These are phyloP conservation scores for Ichneumoninae sp. DNA, from an alignment of 2,888 invertebrate genomes.

Conservation along the genomic window DNA sequence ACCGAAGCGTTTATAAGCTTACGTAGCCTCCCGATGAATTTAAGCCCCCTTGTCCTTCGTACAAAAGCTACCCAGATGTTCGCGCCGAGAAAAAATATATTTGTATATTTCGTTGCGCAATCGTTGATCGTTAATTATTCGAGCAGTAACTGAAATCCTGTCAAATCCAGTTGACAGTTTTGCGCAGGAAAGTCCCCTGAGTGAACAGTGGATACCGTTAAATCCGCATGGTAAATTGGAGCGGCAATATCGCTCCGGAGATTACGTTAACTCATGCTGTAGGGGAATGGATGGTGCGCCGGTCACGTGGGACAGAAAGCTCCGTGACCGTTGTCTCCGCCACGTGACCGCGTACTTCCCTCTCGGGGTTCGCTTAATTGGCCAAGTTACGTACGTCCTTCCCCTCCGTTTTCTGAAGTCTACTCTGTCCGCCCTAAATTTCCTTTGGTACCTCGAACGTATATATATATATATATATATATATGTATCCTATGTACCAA, in stretches of 20 bases:
- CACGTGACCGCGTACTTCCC: constrained; percentile 14
- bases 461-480: no score
- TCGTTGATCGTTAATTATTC: constrained; percentile 37
- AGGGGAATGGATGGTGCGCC: neutral
- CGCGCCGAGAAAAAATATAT: neutral
- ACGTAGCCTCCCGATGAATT: no score
- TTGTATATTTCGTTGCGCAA: constrained; percentile 21
- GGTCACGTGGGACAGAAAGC: constrained; percentile 31
- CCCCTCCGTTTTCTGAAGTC: neutral
- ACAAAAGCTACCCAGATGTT: no score
- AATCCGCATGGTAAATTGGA: neutral
- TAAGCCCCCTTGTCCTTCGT: no score
- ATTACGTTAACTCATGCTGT: constrained; percentile 10
- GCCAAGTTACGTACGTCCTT: neutral
- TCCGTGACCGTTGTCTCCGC: constrained; percentile 28
- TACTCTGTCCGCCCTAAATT: no score
- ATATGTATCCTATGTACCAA: no score
- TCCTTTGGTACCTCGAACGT: no score
- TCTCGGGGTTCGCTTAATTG: no score
- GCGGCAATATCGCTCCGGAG: neutral
- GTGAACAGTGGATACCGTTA: neutral
- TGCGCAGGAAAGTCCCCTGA: neutral
- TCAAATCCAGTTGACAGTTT: constrained; percentile 1
- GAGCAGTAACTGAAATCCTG: constrained; percentile 21
- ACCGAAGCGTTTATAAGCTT: no score